Conservation (phyloP, 53 echinoderm and acorn worm species). For the Arbacia lixula region DNA sequence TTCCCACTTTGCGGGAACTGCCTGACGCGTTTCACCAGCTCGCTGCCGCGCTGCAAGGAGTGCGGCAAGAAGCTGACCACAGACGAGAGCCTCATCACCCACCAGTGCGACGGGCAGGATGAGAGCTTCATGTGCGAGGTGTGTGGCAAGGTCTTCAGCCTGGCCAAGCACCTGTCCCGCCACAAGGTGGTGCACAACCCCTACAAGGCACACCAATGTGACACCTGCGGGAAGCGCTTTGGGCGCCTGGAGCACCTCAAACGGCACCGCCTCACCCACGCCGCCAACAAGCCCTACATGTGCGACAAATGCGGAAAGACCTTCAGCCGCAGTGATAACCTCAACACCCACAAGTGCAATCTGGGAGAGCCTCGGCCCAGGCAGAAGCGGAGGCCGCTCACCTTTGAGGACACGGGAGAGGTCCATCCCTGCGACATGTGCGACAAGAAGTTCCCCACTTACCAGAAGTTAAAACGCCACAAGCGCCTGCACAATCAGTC, state of each 20-base stretch:
- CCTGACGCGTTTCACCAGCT: conserved; percentile 16
- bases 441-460: conserved; percentile 46
- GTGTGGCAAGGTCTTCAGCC: conserved; percentile 48
- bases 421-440: conserved; percentile 37
- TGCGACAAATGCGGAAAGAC: conserved; percentile 58
- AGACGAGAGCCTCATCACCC: conserved; percentile 46
- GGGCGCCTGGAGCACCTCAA: conserved; percentile 54
- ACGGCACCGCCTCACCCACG: conserved; percentile 35
- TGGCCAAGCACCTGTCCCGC: conserved; percentile 49
- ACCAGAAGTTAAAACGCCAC: conserved; percentile 37
- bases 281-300: conserved; percentile 55
- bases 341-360: conserved; percentile 56
- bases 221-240: conserved; percentile 44
- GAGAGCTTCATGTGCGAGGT: conserved; percentile 60
- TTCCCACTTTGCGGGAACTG: conserved; percentile 11
- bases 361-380: conserved; percentile 13
- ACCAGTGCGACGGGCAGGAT: conserved; percentile 28
- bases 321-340: conserved; percentile 51
- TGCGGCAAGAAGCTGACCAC: conserved; percentile 48
- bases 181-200: conserved; percentile 52
- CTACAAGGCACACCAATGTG: conserved; percentile 37
- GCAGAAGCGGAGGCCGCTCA: conserved; percentile 20
- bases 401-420: conserved; percentile 44
- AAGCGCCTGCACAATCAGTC: conserved; percentile 30
- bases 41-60: conserved; percentile 36